A percentile compares a stretch with the other conserved stretches of the same genome.
Conservation (phyloP, 2,113 vertebrate species). For the Nycticryphes semicollaris region DNA sequence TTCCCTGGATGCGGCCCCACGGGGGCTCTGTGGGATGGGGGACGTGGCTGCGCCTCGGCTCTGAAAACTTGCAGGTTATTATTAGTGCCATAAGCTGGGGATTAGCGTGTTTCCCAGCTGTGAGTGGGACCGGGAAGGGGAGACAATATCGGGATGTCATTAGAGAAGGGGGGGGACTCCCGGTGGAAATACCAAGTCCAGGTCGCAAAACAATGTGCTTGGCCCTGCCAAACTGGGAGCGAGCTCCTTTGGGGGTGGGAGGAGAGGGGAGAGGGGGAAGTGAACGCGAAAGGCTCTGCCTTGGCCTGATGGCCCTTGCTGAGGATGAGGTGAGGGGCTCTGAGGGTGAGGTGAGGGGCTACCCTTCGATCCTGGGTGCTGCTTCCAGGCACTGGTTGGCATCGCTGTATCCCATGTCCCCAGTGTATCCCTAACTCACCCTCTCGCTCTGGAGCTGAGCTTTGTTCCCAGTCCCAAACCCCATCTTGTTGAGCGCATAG, state of each 20-base stretch:
- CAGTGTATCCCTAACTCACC: background rate
- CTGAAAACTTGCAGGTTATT: constrained; percentile 7
- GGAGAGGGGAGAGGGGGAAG: background rate
- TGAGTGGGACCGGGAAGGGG: constrained; percentile 54
- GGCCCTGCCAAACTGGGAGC: background rate
- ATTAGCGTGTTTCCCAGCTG: constrained; percentile 59
- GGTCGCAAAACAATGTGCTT: constrained; percentile 14
- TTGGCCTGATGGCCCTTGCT: background rate
- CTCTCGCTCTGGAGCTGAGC: background rate
- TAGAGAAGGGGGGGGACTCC: constrained; percentile 42
- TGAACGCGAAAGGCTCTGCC: background rate
- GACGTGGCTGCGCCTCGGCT: background rate
- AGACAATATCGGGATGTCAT: constrained; percentile 69
- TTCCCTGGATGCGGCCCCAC: background rate
- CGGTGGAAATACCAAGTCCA: constrained; percentile 45
- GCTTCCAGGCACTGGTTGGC: background rate
- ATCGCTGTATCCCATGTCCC: rapidly evolving
- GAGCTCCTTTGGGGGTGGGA: background rate
- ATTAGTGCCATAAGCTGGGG: constrained; percentile 10
- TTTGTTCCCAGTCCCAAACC: background rate
- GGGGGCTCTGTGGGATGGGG: background rate
- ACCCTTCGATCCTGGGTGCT: rapidly evolving
- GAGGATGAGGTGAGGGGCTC: background rate
- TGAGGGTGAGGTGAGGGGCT: background rate
- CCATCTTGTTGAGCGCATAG: rapidly evolving